These are phyloP conservation scores for Pelobates cultripes DNA, from an alignment of 2,797 vertebrate species.

Conservation along the genomic window DNA sequence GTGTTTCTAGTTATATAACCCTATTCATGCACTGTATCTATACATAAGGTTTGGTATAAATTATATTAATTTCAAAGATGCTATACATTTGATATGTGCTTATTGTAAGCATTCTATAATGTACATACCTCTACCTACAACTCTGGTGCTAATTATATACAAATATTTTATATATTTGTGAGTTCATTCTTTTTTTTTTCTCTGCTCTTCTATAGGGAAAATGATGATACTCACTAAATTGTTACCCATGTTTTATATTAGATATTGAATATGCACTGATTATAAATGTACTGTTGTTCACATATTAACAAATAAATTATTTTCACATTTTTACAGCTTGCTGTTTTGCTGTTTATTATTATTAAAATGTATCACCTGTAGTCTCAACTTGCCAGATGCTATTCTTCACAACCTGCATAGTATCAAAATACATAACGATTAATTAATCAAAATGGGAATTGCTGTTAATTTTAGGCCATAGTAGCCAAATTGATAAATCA, in stretches of 20 bases:
- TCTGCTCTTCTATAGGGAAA: background rate
- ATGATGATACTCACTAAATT: conserved; percentile 23
- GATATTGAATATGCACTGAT: conserved; percentile 58
- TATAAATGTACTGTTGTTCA: conserved; percentile 53
- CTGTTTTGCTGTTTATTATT: too few species aligned
- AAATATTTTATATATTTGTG: conserved; percentile 7
- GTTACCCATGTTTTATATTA: conserved; percentile 32
- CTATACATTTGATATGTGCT: conserved; percentile 50
- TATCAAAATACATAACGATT: too few species aligned
- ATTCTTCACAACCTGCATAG: too few species aligned
- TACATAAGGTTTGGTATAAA: conserved; percentile 50
- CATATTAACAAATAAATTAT: conserved; percentile 60
- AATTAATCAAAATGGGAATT: too few species aligned
- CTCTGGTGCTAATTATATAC: conserved; percentile 49
- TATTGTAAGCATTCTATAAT: conserved; percentile 52
- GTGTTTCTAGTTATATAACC: conserved; percentile 18
- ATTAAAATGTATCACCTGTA: too few species aligned
- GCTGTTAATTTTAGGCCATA: too few species aligned
- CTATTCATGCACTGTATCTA: conserved; percentile 48
- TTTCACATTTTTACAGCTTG: conserved; percentile 39
- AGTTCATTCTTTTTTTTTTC: conserved; percentile 3
- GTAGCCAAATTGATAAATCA: too few species aligned
- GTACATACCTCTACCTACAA: conserved; percentile 41
- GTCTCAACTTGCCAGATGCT: too few species aligned
- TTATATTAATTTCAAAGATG: conserved; percentile 57